Conservation (phyloP, 2,113 vertebrate species). For the Stomatorhinus ivindoensis region DNA sequence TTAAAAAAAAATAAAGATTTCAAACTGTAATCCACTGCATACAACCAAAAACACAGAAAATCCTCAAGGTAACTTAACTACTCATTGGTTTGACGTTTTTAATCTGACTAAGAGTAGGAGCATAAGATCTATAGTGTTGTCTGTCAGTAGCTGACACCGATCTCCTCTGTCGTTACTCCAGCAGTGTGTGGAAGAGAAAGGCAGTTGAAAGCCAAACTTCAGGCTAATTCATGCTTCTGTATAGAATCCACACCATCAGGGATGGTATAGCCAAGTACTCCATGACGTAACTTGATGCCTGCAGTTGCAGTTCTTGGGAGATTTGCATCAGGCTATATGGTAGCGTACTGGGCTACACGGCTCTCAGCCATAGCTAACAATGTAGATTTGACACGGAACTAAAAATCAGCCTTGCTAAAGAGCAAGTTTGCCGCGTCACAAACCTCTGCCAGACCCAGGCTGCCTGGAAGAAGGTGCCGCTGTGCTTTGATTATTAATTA, state of each 20-base stretch:
- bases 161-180: neutral
- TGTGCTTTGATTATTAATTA: conserved; percentile 42
- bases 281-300: neutral
- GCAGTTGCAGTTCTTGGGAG: neutral
- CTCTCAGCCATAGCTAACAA: neutral
- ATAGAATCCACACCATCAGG: neutral
- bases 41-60: neutral
- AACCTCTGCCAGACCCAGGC: conserved; percentile 23
- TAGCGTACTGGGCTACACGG: neutral
- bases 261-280: neutral
- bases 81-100: neutral
- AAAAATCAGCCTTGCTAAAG: conserved; percentile 1
- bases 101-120: neutral
- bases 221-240: neutral
- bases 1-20: neutral
- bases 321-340: neutral
- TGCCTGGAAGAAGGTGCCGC: conserved; percentile 17
- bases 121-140: neutral
- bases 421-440: conserved; percentile 18
- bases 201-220: neutral
- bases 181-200: neutral
- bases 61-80: neutral
- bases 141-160: neutral
- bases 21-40: conserved; percentile 19
- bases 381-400: neutral